A percentile compares a stretch with the other conserved stretches of the same genome.
Evolutionary conservation across 2,888 invertebrate genomes (phyloP).

Genomic region (Spialia ferax): DNA sequence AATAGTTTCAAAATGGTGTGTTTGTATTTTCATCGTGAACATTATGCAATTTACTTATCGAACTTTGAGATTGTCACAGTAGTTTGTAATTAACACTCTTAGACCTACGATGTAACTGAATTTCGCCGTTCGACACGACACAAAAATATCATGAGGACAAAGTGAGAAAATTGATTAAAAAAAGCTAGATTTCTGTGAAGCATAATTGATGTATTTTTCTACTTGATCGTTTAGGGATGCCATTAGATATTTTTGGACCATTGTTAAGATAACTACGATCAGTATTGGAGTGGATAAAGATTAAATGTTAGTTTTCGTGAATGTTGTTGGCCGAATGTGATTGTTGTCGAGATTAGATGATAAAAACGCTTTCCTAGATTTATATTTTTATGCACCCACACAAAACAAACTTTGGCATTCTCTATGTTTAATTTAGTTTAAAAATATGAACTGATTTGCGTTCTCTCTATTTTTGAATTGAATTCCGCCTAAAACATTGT

Average conservation of each 20-base stretch:
- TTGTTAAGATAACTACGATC: slow-evolving; percentile 83
- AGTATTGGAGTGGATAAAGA: slow-evolving; percentile 73
- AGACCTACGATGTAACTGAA: slow-evolving; percentile 68
- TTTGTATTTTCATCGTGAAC: slow-evolving; percentile 64
- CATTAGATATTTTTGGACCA: slow-evolving; percentile 87
- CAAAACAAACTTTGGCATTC: slow-evolving; percentile 33
- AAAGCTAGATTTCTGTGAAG: slow-evolving; percentile 77
- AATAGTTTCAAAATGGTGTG: slow-evolving; percentile 6
- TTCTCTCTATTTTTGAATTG: slow-evolving; percentile 31
- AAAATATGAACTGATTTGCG: slow-evolving; percentile 6
- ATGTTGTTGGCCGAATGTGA: slow-evolving; percentile 69
- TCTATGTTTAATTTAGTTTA: slow-evolving; percentile 1
- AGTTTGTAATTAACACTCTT: slow-evolving; percentile 81
- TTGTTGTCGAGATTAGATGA: slow-evolving; percentile 63
- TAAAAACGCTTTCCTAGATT: slow-evolving; percentile 67
- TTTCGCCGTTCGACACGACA: slow-evolving; percentile 63
- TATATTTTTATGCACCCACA: slow-evolving; percentile 62
- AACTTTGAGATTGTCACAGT: slow-evolving; percentile 76
- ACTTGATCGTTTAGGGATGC: slow-evolving; percentile 83
- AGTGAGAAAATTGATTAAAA: slow-evolving; percentile 62
- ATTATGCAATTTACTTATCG: slow-evolving; percentile 67
- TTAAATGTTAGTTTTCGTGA: slow-evolving; percentile 75
- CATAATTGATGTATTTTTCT: slow-evolving; percentile 84
- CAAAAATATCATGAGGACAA: slow-evolving; percentile 56
- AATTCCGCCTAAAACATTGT: slow-evolving; percentile 37